Base-by-base conservation (phyloP, 2,113 vertebrate species). In the Indicator maculatus region DNA sequence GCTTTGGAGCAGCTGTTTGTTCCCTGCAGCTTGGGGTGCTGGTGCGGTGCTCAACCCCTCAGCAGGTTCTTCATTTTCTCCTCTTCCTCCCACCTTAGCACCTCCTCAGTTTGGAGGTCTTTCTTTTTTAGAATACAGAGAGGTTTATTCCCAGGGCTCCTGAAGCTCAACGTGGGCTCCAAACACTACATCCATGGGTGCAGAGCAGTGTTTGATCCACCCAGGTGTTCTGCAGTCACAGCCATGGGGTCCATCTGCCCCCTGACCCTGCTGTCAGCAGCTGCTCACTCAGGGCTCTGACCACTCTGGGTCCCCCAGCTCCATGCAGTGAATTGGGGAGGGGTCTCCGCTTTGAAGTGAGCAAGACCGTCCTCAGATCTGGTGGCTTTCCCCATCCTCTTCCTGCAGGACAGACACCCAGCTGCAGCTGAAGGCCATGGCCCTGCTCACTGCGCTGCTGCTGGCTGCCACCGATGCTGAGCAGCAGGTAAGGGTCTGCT, bases 401-500 rank as follows among this genome's bases (percentile, higher is more conserved):
- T 79, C 28, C 74, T 36, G 19, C 94, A 99, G 99, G 96, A 98
- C 98, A 5, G 99, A 99, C 24, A 97, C 98, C 67, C 98, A 99
- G 95, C 98, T 99, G 71, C 99, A 99, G 96, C 99, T 99, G 88
- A 99, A 99, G 97, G 99, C 99, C 10, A 99, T 99, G 99, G 99
- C 99, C 4, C 97, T 99, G 58, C 98, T 99, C 11, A 99, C 99
- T 76, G 99, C 99, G 0, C 95, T 99, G 78, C 97, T 99, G 33
- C 99, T 99, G 97, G 98, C 98, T 2, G 98, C 98, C 2, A 97
- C 89, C 1, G 97, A 98, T 3, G 6, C 81, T 0, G 99, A 99
- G 77, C 97, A 98, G 86, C 97, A 97, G 98, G 99, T 99, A 91
- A 95, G 95, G 20, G 56, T 41, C 39, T 9, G 30, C 39, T 8